Percentiles rank a stretch among this genome's conserved stretches.
These are phyloP conservation scores for Mesorhabditis sp. DNA, from an alignment of 2,888 invertebrate genomes.

Conservation along the genomic window DNA sequence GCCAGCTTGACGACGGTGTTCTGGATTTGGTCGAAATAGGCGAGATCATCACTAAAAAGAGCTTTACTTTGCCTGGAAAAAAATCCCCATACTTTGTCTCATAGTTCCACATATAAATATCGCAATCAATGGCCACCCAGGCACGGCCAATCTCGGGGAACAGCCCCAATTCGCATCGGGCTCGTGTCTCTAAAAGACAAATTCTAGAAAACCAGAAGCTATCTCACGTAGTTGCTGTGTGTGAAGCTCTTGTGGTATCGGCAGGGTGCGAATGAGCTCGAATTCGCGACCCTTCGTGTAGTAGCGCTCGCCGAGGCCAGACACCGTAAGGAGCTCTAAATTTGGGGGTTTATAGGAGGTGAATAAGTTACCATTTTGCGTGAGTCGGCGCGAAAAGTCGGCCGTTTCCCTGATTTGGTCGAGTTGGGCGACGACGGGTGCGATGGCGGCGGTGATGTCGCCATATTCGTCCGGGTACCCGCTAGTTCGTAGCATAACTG, in stretches of 20 bases:
- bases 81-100: constrained; percentile 71
- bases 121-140: constrained; percentile 94
- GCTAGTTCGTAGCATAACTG: no score
- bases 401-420: constrained; percentile 27
- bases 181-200: constrained; percentile 76
- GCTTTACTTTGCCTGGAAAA: not conserved
- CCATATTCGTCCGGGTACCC: not conserved
- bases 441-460: not conserved
- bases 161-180: constrained; percentile 91
- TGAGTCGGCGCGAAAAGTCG: constrained; percentile 27
- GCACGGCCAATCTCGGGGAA: constrained; percentile 92
- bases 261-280: constrained; percentile 23
- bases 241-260: constrained; percentile 46
- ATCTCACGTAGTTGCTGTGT: constrained; percentile 48
- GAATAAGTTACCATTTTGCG: constrained; percentile 21
- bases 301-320: constrained; percentile 38
- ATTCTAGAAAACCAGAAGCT: not conserved
- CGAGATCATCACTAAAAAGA: constrained; percentile 75
- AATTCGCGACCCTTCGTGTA: constrained; percentile 35
- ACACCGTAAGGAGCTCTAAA: constrained; percentile 31
- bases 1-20: constrained; percentile 91
- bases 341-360: no score
- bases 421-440: constrained; percentile 23
- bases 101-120: constrained; percentile 96
- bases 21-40: constrained; percentile 89